phyloP scores from a whole-genome alignment of 2,888 invertebrate genomes.

The Syrphus vitripennis region DNA sequence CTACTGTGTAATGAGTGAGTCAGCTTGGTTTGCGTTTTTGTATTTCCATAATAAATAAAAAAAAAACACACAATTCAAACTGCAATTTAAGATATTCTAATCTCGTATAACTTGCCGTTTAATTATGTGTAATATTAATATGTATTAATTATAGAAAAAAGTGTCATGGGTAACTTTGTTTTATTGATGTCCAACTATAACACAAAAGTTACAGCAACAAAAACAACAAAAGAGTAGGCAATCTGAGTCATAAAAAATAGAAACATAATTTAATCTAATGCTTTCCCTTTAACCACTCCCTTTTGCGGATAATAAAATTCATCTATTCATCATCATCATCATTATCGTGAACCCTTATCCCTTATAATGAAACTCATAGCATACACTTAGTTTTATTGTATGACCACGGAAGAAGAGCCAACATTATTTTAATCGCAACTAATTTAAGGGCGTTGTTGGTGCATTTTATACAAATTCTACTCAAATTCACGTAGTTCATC shows the following conservation, averaged over 20 bases:
- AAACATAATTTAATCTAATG: constrained; percentile 33
- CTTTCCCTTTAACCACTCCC: not conserved
- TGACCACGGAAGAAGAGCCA: not conserved
- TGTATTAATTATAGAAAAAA: no score
- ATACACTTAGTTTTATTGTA: constrained; percentile 22
- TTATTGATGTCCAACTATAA: not conserved
- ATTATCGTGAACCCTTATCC: constrained; percentile 46
- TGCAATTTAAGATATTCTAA: not conserved
- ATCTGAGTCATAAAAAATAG: constrained; percentile 44
- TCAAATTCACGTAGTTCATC: not conserved
- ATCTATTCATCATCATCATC: constrained; percentile 22
- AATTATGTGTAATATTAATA: not conserved
- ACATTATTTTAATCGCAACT: constrained; percentile 31
- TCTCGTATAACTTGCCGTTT: not conserved
- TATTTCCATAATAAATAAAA: not conserved
- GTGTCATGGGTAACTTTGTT: not conserved
- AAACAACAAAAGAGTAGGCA: not conserved
- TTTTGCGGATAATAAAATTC: not conserved
- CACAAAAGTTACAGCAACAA: not conserved
- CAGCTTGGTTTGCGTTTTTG: not conserved
- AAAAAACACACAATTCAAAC: not conserved
- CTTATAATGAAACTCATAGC: constrained; percentile 33
- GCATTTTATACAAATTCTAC: not conserved
- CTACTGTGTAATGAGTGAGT: not conserved
- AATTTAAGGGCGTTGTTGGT: constrained; percentile 64